A percentile compares a stretch with the other conserved stretches of the same genome.
phyloP scores from a whole-genome alignment of 2,797 vertebrate species.

The Platyrinchus mystaceus region DNA sequence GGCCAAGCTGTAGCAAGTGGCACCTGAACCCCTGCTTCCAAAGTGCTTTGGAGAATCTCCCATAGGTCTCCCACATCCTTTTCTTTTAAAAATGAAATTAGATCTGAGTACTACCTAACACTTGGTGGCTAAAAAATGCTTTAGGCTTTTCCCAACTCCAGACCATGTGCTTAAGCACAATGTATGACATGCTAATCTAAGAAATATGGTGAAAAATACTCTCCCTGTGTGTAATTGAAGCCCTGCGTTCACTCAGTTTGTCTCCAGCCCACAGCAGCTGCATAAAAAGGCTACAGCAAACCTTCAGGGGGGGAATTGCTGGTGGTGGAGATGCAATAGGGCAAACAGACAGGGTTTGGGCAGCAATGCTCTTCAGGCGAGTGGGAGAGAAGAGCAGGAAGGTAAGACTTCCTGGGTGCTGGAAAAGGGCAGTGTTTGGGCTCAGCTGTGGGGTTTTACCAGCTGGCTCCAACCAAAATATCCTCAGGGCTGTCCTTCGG shows the following conservation, averaged over 20 bases:
- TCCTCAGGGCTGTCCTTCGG: neutral
- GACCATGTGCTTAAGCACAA: accelerated
- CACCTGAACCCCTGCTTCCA: accelerated
- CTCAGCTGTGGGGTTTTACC: neutral
- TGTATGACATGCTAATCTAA: neutral
- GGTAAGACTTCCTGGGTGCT: neutral
- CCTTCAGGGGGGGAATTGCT: neutral
- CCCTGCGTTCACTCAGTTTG: neutral
- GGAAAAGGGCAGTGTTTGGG: neutral
- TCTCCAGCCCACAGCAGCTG: accelerated
- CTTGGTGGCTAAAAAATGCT: neutral
- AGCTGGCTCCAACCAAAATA: accelerated
- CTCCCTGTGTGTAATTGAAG: neutral
- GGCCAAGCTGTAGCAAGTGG: neutral
- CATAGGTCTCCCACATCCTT: accelerated
- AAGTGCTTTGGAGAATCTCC: neutral
- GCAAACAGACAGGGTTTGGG: accelerated
- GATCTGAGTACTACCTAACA: accelerated
- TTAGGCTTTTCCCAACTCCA: neutral
- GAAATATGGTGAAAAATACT: neutral
- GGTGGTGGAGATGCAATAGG: accelerated
- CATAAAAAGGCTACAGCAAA: neutral
- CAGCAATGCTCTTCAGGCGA: neutral
- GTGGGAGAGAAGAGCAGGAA: neutral
- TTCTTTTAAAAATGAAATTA: neutral